Evolutionary conservation across 2,888 invertebrate genomes (phyloP), one percentile per base, ranked within the genome.

Genomic region (Meloe dianella): DNA sequence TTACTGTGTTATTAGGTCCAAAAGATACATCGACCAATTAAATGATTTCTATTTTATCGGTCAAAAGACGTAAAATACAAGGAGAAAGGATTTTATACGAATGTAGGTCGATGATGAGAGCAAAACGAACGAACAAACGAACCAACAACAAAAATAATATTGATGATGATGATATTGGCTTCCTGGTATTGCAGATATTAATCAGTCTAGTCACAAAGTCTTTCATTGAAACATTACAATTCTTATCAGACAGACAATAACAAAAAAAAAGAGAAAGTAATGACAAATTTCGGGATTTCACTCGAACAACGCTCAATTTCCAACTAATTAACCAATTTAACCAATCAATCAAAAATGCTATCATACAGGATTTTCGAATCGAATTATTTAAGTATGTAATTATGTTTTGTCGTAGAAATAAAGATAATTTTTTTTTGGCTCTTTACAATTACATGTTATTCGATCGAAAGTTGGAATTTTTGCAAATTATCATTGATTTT

Each of bases 41-140:
- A 67, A 75, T 72, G 77, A 74, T 80, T 80, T 79, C 79, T 78
- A 79, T 76, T 78, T 78, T 74, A 78, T 78, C 76, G 77, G 74
- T 75, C 75, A 75, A 71, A 64, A 71, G 73, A 74, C 71, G 74
- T 72, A 54, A 54, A 54, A 70, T 64, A 67, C 67, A 70, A 77
- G 73, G 78, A 78, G 79, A 78, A 78, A 78, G 77, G 78, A 77
- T 62, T 64, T 61, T 58, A 60, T 60, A 9, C 29, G 41, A 67
- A 78, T 74, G 73, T 75, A 71, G 77, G 77, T 77, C 77, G 72
- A 65, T 70, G 63, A 68, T 57, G 60, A 65, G 41, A 41, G 41
- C 17, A 41, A n/a, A 17, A 41, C n/a, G n/a, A 41, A 7, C n/a
- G 17, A 6, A 41, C n/a, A 41, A 41, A 1, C n/a, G n/a, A 41